Conservation (phyloP, 2,113 vertebrate species). For the Tyrannus savana region DNA sequence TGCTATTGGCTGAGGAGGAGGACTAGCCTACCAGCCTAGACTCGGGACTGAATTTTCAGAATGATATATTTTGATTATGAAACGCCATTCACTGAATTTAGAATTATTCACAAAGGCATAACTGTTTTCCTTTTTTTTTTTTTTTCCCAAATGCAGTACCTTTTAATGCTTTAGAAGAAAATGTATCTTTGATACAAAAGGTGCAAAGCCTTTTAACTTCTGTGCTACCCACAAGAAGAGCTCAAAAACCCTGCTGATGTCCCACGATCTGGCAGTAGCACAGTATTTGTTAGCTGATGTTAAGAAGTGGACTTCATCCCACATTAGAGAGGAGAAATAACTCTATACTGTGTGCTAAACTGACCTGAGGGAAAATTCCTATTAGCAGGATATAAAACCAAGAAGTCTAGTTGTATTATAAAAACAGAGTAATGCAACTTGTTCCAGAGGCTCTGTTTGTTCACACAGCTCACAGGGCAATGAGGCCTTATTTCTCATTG, state of each 20-base stretch:
- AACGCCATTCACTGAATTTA: not conserved
- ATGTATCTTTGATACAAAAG: not conserved
- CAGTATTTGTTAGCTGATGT: not conserved
- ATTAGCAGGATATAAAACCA: slow-evolving; percentile 28
- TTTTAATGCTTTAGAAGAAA: not conserved
- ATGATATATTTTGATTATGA: not conserved
- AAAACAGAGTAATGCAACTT: not conserved
- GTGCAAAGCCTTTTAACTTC: not conserved
- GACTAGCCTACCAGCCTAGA: not conserved
- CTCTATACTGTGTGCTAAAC: not conserved
- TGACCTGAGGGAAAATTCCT: slow-evolving; percentile 38
- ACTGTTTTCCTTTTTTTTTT: not conserved
- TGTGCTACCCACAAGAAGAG: not conserved
- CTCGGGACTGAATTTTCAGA: not conserved
- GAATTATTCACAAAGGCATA: not conserved
- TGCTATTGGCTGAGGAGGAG: not conserved
- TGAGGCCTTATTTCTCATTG: not conserved
- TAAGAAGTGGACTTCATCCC: slow-evolving; percentile 19
- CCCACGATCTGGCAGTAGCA: not conserved
- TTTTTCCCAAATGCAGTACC: not conserved
- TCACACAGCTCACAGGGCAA: not conserved
- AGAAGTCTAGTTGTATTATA: slow-evolving; percentile 19
- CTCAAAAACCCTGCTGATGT: not conserved
- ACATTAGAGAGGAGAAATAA: not conserved
- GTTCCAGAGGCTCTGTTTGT: not conserved